These are phyloP conservation scores for Ceryle rudis DNA, from an alignment of 2,797 vertebrate genomes.

Conservation along the genomic window DNA sequence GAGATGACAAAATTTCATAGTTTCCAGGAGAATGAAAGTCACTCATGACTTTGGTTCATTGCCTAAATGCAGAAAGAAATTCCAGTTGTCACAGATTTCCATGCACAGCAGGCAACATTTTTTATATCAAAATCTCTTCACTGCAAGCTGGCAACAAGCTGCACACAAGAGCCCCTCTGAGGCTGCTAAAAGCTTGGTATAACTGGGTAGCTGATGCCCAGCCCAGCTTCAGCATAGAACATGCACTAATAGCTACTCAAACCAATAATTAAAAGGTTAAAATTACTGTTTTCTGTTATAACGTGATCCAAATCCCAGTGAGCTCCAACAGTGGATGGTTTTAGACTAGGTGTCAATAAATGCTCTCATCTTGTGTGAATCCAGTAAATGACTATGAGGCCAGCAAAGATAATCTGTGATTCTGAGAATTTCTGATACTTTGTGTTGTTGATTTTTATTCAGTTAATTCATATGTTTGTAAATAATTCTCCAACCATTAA, in stretches of 20 bases:
- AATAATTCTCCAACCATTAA: constrained; percentile 19
- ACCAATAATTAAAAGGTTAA: not conserved
- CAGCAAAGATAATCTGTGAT: not conserved
- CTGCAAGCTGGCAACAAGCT: not conserved
- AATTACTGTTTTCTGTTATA: not conserved
- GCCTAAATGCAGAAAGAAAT: not conserved
- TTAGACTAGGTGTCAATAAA: not conserved
- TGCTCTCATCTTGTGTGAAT: not conserved
- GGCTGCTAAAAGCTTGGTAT: not conserved
- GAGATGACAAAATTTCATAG: not conserved
- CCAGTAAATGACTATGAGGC: not conserved
- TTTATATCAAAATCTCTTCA: not conserved
- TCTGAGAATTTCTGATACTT: constrained; percentile 10
- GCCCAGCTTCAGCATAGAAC: not conserved
- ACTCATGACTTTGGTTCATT: not conserved
- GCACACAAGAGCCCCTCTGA: not conserved
- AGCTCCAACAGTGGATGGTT: not conserved
- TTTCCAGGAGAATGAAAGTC: not conserved
- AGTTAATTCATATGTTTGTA: constrained; percentile 29
- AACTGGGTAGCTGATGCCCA: not conserved
- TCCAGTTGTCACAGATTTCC: not conserved
- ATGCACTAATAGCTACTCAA: not conserved
- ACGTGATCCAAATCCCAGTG: not conserved
- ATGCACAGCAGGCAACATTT: not conserved
- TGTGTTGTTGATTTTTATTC: not conserved